Percentiles rank a stretch among this genome's conserved stretches.
These are phyloP conservation scores for Troilus luridus DNA, from an alignment of 2,888 invertebrate species.

Conservation along the genomic window DNA sequence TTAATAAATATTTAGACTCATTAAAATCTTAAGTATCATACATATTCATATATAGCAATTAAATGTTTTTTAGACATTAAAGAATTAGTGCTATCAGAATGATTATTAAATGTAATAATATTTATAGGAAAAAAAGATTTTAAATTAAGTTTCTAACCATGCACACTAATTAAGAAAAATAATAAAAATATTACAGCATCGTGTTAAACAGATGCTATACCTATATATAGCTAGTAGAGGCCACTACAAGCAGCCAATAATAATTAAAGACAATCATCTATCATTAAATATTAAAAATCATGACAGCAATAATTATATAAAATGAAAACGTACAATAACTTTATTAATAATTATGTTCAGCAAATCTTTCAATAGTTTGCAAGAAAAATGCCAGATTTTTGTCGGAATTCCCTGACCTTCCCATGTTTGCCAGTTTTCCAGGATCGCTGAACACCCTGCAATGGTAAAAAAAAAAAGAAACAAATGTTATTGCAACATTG, in stretches of 20 bases:
- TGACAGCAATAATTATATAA: constrained; percentile 18
- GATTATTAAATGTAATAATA: constrained; percentile 5
- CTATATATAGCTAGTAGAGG: constrained; percentile 20
- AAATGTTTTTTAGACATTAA: constrained; percentile 27
- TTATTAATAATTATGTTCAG: constrained; percentile 30
- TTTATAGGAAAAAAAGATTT: constrained; percentile 14
- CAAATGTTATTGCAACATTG: constrained; percentile 42
- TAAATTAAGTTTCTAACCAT: neutral
- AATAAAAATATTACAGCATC: neutral
- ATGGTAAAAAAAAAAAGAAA: constrained; percentile 57
- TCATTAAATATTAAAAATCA: constrained; percentile 32
- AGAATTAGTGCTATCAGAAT: constrained; percentile 19
- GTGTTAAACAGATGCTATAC: neutral
- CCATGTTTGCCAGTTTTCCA: constrained; percentile 56
- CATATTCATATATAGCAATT: constrained; percentile 11
- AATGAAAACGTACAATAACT: constrained; percentile 34
- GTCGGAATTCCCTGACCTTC: constrained; percentile 54
- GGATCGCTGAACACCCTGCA: constrained; percentile 57
- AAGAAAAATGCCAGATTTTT: constrained; percentile 56
- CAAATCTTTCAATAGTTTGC: constrained; percentile 50
- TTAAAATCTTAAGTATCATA: constrained; percentile 36
- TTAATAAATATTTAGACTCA: constrained; percentile 30
- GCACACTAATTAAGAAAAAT: neutral
- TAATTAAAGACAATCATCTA: constrained; percentile 6
- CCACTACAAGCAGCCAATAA: neutral